These are phyloP conservation scores for Platyura marginata DNA, from an alignment of 1,140 invertebrate genomes.

Conservation along the genomic window DNA sequence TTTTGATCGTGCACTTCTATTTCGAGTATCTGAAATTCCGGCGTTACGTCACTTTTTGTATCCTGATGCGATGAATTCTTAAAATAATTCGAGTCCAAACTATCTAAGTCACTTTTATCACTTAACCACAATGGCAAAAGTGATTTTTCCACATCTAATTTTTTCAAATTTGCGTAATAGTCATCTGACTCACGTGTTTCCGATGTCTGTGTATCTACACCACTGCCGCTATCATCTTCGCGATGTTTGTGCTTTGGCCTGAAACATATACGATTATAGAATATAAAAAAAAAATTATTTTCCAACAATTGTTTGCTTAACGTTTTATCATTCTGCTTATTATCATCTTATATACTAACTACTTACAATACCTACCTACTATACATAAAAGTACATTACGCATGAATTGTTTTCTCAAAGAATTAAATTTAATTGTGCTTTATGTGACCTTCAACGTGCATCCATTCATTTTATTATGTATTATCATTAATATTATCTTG, in stretches of 20 bases:
- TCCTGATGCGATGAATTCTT: conserved; percentile 27
- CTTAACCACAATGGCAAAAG: conserved; percentile 19
- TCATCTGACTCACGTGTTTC: conserved; percentile 18
- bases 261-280: no score
- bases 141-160: conserved; percentile 16
- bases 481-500: no score
- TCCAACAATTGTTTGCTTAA: no score
- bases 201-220: conserved; percentile 1
- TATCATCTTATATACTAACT: no score
- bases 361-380: no score
- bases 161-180: conserved; percentile 23
- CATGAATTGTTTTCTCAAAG: no score
- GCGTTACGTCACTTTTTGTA: conserved; percentile 8
- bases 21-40: not conserved
- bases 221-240: conserved; percentile 2
- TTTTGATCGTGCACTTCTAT: not conserved
- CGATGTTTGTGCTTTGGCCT: not conserved
- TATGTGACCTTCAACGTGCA: no score
- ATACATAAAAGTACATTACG: no score
- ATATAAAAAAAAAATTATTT: no score
- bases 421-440: no score
- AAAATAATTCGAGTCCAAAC: conserved; percentile 42
- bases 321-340: no score
- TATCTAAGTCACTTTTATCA: conserved; percentile 36
- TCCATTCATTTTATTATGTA: no score